Percentiles rank a stretch among this genome's conserved stretches.
Conservation (phyloP, 2,888 invertebrate species). For the Epinotia brunnichana region DNA sequence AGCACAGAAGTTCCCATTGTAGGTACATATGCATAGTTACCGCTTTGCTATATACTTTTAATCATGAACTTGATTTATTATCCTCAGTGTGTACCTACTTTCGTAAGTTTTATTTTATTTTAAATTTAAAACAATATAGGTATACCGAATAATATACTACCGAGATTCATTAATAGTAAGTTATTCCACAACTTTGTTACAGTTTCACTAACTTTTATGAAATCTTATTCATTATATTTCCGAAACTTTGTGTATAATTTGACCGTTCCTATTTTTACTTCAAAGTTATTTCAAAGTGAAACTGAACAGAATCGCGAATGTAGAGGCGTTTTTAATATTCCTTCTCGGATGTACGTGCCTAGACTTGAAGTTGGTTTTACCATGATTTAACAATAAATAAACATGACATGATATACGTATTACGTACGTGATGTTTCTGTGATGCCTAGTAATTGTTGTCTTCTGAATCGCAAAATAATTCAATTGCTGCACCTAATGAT, state of each 20-base stretch:
- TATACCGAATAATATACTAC: no score
- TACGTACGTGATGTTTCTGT: background rate
- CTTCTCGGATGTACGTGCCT: slow-evolving; percentile 41
- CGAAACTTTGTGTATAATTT: slow-evolving; percentile 16
- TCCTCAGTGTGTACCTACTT: no score
- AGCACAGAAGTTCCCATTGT: no score
- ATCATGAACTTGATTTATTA: background rate
- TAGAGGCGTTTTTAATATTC: slow-evolving; percentile 33
- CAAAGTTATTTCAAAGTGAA: slow-evolving; percentile 13
- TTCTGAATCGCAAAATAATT: background rate
- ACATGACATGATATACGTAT: slow-evolving; percentile 4
- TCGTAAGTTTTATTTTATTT: no score
- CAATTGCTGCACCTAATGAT: no score
- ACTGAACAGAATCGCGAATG: slow-evolving; percentile 22
- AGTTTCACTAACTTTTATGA: slow-evolving; percentile 14
- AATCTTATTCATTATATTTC: slow-evolving; percentile 13
- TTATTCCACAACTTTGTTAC: slow-evolving; percentile 20
- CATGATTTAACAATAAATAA: slow-evolving; percentile 14
- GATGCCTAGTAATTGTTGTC: slow-evolving; percentile 7
- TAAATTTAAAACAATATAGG: no score
- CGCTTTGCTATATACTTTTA: no score
- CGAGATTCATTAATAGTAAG: background rate
- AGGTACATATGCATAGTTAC: no score
- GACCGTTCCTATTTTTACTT: slow-evolving; percentile 17
- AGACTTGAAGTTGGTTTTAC: slow-evolving; percentile 20